Percentiles rank a stretch among this genome's conserved stretches.
phyloP scores from a whole-genome alignment of 2,797 vertebrate genomes.

The Rachycentron canadum region DNA sequence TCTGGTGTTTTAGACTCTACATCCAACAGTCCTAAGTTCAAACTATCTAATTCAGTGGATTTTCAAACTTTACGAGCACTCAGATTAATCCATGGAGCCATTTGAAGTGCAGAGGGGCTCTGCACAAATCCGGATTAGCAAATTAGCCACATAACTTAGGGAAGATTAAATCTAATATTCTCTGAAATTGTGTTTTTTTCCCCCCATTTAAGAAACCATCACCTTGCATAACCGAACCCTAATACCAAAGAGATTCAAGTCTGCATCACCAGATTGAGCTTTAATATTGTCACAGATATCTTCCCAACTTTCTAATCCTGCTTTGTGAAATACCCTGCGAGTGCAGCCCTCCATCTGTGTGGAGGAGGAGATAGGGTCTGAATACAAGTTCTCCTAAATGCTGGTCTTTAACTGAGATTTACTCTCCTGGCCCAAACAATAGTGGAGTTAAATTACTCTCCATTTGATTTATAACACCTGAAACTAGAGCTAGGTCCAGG shows the following conservation, averaged over 20 bases:
- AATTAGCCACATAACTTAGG: constrained; percentile 7
- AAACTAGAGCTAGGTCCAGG: too few species aligned
- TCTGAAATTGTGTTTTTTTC: neutral
- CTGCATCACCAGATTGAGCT: neutral
- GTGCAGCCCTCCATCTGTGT: constrained; percentile 19
- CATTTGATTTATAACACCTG: neutral
- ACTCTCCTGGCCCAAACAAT: neutral
- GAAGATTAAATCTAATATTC: neutral
- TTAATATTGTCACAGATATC: neutral
- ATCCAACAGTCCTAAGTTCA: neutral
- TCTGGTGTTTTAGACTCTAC: too few species aligned
- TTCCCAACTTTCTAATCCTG: constrained; percentile 37
- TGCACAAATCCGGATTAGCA: constrained; percentile 26
- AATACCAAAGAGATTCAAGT: neutral
- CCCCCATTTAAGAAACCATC: neutral
- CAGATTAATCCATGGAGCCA: neutral
- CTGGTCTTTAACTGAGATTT: neutral
- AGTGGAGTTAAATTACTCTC: neutral
- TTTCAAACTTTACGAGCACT: neutral
- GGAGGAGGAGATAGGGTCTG: neutral
- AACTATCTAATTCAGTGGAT: neutral
- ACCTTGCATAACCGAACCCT: too few species aligned
- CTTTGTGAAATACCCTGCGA: neutral
- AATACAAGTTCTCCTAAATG: neutral
- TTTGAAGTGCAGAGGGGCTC: constrained; percentile 1